phyloP scores from a whole-genome alignment of 2,797 vertebrate species.

The Mionectes olivaceus region DNA sequence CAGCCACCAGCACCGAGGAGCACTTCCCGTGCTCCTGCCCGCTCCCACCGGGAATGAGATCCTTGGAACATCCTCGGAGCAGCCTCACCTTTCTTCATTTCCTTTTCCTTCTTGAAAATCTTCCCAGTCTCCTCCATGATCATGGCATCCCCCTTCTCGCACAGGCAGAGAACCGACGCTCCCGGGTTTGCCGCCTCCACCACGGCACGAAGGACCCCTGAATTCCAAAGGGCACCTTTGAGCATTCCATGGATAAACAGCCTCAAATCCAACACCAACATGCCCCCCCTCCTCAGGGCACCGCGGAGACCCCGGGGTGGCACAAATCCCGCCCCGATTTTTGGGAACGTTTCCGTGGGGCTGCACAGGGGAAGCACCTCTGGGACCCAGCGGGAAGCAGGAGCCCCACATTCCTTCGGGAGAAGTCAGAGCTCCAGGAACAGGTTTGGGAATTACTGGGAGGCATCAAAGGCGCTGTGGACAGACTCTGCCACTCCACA shows the following conservation, averaged over 20 bases:
- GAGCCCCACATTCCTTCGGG: background rate
- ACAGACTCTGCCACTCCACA: accelerated
- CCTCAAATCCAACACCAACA: background rate
- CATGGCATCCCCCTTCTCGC: slow-evolving; percentile 92
- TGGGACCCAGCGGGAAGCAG: background rate
- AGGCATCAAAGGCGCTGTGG: background rate
- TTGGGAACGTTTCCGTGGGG: background rate
- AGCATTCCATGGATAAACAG: accelerated
- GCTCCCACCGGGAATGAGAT: accelerated
- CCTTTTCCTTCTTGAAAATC: slow-evolving; percentile 98
- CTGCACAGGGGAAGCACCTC: background rate
- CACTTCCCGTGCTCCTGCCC: background rate
- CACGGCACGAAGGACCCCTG: slow-evolving; percentile 85
- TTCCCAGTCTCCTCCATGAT: slow-evolving; percentile 94
- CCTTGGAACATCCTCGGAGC: background rate
- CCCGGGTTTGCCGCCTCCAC: slow-evolving; percentile 85
- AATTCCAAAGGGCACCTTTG: background rate
- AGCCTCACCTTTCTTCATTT: slow-evolving; percentile 95
- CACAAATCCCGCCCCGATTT: accelerated
- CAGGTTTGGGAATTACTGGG: background rate
- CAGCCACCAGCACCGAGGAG: background rate
- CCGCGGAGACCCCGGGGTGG: background rate
- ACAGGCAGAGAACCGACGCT: slow-evolving; percentile 89
- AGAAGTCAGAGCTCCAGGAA: background rate
- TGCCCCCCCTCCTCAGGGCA: no score